phyloP scores from a whole-genome alignment of 2,888 invertebrate species.

The Pterobdella sp. region DNA sequence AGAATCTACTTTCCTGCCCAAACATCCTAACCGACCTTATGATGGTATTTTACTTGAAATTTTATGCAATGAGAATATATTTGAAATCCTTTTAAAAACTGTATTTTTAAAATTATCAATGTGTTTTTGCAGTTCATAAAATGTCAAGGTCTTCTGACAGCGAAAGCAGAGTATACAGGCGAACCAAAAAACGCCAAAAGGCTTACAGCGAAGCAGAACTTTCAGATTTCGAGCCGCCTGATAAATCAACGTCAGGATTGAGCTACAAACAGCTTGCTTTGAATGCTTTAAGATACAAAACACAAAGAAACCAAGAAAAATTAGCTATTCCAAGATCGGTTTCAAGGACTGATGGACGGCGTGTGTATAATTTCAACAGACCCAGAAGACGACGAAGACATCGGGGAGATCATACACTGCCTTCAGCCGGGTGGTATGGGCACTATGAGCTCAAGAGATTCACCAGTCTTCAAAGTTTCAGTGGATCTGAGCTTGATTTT shows the following conservation, averaged over 20 bases:
- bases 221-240: slow-evolving; percentile 32
- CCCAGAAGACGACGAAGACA: slow-evolving; percentile 21
- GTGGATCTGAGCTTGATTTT: slow-evolving; percentile 37
- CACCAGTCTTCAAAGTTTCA: slow-evolving; percentile 30
- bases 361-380: slow-evolving; percentile 35
- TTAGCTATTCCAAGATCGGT: slow-evolving; percentile 17
- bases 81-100: background rate
- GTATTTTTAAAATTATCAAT: background rate
- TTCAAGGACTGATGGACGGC: slow-evolving; percentile 32
- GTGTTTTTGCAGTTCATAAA: slow-evolving; percentile 9
- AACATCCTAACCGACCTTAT: slow-evolving; percentile 23
- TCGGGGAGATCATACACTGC: slow-evolving; percentile 18
- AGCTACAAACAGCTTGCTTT: slow-evolving; percentile 36
- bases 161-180: background rate
- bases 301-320: background rate
- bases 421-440: slow-evolving; percentile 35
- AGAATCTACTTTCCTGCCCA: background rate
- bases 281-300: slow-evolving; percentile 30
- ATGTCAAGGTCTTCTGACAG: slow-evolving; percentile 19
- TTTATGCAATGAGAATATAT: background rate
- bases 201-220: slow-evolving; percentile 37
- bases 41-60: slow-evolving; percentile 4
- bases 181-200: background rate
- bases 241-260: slow-evolving; percentile 28
- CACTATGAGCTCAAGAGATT: slow-evolving; percentile 34